Base-by-base conservation (phyloP, 1,140 invertebrate species). In the Neodiprion pinetum region DNA sequence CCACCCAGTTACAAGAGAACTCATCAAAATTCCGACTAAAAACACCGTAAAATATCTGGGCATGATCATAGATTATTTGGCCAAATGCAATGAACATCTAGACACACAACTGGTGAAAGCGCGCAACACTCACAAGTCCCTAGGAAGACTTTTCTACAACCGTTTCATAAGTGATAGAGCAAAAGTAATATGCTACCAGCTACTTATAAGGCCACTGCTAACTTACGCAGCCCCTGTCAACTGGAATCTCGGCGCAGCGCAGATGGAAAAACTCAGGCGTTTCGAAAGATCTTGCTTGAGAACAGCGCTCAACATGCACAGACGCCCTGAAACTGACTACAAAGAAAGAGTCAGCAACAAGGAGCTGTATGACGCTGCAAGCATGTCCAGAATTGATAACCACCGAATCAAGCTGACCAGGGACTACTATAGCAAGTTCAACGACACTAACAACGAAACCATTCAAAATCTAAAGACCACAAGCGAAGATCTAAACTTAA, bases 121-220 rank as follows among this genome's bases (percentile, higher is more conserved):
- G 9, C 71, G 7, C 17, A 28, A 7, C 1, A 14, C 72, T 11
- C 71, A 73, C 23, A 47, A 17, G 21, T 14, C 21, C 4, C 48
- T 70, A 5, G 10, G 8, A 2, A 74, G 47, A 48, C 48, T 80
- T 7, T 77, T 80, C 17, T 67, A 77, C 21, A 76, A 76, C 23
- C 76, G 76, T 72, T 12, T 17, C 4, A 12, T 80, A 0, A 53
- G 21, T 12, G 66, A 14, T 0, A 76, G 47, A 70, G 71, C 76
- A 3, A 77, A 76, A 73, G 49, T 78, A 9, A 78, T 79, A 0
- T 76, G 74, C 10, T 79, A 81, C 53, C 48, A 72, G 1, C 72
- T 75, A 7, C 53, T 79, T 11, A 76, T 81, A 0, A 61, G 78
- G 69, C 78, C 78, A 0, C 71, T 80, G 5, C 14, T 80, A 1